Conservation (phyloP, 2,797 vertebrate genomes). For the Poliocrania exsul region DNA sequence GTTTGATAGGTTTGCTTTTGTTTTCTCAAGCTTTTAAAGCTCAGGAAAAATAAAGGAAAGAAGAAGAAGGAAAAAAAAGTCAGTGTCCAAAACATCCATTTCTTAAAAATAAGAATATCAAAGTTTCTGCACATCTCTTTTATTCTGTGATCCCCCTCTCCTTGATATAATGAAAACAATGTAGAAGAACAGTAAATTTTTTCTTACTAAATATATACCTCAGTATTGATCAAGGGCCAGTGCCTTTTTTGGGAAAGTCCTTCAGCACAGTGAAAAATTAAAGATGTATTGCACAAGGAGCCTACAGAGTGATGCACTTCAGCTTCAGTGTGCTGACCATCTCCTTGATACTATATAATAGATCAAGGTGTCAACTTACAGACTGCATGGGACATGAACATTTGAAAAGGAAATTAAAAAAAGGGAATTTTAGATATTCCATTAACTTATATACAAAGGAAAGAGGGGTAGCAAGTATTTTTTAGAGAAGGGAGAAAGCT, state of each 20-base stretch:
- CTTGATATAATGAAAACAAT: constrained; percentile 53
- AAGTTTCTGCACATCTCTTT: constrained; percentile 38
- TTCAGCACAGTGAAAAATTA: constrained; percentile 21
- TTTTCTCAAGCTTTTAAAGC: constrained; percentile 61
- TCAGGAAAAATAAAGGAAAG: not conserved
- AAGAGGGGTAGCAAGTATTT: constrained; percentile 6
- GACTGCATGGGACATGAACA: constrained; percentile 3
- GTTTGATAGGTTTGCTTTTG: constrained; percentile 26
- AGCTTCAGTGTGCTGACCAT: constrained; percentile 14
- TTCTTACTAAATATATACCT: constrained; percentile 29
- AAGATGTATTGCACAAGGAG: constrained; percentile 1
- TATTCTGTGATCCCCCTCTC: constrained; percentile 55
- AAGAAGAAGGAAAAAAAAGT: not conserved
- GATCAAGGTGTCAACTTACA: constrained; percentile 37
- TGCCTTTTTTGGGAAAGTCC: not conserved
- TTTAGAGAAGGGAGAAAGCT: constrained; percentile 53
- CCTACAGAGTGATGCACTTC: constrained; percentile 31
- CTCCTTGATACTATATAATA: constrained; percentile 27
- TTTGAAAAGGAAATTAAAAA: not conserved
- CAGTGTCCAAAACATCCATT: not conserved
- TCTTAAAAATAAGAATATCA: constrained; percentile 40
- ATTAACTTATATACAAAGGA: constrained; percentile 47
- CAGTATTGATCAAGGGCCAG: constrained; percentile 4
- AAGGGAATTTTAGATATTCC: constrained; percentile 9
- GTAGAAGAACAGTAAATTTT: constrained; percentile 30